Conservation (phyloP, 2,888 invertebrate genomes). For the Sturmia bella region DNA sequence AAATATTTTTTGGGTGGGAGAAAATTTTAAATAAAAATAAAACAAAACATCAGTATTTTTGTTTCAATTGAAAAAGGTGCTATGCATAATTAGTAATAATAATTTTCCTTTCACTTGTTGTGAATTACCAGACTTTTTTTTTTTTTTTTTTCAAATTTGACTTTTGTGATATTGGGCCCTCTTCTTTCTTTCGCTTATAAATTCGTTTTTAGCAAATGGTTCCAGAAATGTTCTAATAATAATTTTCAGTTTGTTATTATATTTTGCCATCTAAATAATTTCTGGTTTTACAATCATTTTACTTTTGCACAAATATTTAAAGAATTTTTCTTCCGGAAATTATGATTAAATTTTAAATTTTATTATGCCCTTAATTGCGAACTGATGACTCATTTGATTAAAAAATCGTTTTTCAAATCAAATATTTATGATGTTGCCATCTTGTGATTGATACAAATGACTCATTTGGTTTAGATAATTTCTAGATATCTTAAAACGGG, state of each 20-base stretch:
- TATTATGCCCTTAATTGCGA: constrained; percentile 21
- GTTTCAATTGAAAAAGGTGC: constrained; percentile 35
- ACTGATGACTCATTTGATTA: constrained; percentile 54
- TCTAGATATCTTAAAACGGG: neutral
- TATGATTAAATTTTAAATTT: neutral
- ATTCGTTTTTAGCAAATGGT: too few relatives aligned
- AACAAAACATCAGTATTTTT: constrained; percentile 10
- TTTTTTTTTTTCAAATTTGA: too few relatives aligned
- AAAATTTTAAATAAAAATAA: constrained; percentile 5
- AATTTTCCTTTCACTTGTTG: constrained; percentile 1
- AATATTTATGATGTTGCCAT: constrained; percentile 22
- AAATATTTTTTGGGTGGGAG: constrained; percentile 35
- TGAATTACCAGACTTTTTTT: neutral
- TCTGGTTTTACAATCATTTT: too few relatives aligned
- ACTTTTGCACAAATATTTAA: neutral
- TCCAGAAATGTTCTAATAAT: too few relatives aligned
- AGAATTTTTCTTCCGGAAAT: constrained; percentile 26
- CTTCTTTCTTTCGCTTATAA: too few relatives aligned
- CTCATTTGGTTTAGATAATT: constrained; percentile 39
- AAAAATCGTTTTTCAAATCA: constrained; percentile 27
- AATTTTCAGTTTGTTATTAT: too few relatives aligned
- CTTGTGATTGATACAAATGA: constrained; percentile 53
- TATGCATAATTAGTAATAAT: constrained; percentile 24
- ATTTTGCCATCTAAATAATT: too few relatives aligned
- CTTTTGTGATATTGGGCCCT: too few relatives aligned